Percentiles rank a stretch among this genome's conserved stretches.
phyloP scores from a whole-genome alignment of 1,140 invertebrate species.

The Drosophila kohkoa region DNA sequence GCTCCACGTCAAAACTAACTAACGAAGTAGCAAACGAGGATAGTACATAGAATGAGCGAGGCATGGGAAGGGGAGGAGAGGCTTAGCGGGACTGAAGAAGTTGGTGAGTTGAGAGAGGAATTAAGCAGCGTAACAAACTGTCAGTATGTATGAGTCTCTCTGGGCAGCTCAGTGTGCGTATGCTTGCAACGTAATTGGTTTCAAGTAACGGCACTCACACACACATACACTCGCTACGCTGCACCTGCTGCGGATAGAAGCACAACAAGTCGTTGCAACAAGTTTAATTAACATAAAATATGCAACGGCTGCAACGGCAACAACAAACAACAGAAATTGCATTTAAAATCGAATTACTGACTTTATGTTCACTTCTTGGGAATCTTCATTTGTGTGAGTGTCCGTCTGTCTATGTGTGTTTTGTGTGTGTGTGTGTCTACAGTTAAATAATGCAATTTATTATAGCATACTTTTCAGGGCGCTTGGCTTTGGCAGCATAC shows the following conservation, averaged over 20 bases:
- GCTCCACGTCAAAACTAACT: conserved; percentile 72
- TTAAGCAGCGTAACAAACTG: conserved; percentile 78
- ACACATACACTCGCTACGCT: conserved; percentile 5
- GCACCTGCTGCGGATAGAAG: conserved; percentile 22
- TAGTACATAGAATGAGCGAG: too few relatives aligned
- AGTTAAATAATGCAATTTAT: conserved; percentile 46
- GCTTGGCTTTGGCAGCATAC: conserved; percentile 11
- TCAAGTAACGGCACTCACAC: conserved; percentile 63
- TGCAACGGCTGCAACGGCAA: conserved; percentile 44
- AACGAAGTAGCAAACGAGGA: conserved; percentile 68
- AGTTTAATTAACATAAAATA: conserved; percentile 84
- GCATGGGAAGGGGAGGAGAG: neutral
- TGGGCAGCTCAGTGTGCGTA: conserved; percentile 11
- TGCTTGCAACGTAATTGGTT: conserved; percentile 68
- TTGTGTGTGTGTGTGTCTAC: neutral
- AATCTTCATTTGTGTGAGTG: conserved; percentile 2
- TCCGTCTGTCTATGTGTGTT: neutral
- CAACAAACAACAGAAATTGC: conserved; percentile 32
- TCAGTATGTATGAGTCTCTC: conserved; percentile 45
- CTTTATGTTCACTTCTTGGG: conserved; percentile 2
- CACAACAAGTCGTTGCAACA: conserved; percentile 62
- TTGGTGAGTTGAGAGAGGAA: conserved; percentile 47
- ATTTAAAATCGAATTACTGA: conserved; percentile 62
- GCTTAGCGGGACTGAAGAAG: conserved; percentile 18
- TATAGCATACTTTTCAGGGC: conserved; percentile 47